Percentiles rank a stretch among this genome's conserved stretches.
phyloP scores from a whole-genome alignment of 2,113 vertebrate species.

The Mesitornis unicolor region DNA sequence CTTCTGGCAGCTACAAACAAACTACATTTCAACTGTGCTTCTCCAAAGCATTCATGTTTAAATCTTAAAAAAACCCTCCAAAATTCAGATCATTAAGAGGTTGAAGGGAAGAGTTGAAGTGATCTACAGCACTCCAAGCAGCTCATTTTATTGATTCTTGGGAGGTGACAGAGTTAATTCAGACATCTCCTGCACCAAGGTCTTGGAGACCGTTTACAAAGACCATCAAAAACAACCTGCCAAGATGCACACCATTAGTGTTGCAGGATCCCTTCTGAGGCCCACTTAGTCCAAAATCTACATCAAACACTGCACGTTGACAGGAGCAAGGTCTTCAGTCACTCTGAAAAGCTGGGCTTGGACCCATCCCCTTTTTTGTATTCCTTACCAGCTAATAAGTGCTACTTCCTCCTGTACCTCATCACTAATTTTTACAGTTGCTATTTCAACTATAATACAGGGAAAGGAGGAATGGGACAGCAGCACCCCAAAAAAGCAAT shows the following conservation, averaged over 20 bases:
- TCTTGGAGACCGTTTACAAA: not conserved
- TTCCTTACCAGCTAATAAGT: not conserved
- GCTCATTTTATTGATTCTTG: too few relatives aligned
- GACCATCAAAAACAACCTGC: not conserved
- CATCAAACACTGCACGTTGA: not conserved
- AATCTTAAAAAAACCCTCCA: not conserved
- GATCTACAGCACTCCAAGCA: too few relatives aligned
- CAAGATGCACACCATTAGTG: not conserved
- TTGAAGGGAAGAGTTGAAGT: too few relatives aligned
- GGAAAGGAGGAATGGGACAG: not conserved
- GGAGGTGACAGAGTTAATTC: too few relatives aligned
- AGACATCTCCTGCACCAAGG: too few relatives aligned
- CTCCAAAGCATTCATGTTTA: not conserved
- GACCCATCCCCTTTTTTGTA: not conserved
- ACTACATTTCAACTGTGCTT: not conserved
- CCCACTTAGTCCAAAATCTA: not conserved
- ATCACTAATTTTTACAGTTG: not conserved
- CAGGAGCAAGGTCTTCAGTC: not conserved
- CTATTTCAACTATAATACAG: not conserved
- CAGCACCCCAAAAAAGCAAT: fast-evolving
- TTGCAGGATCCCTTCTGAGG: not conserved
- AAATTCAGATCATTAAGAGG: not conserved
- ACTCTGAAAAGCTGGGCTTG: not conserved
- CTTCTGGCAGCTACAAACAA: not conserved
- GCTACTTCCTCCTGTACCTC: not conserved